phyloP scores from a whole-genome alignment of 2,113 vertebrate genomes.

The Heteronetta atricapilla region DNA sequence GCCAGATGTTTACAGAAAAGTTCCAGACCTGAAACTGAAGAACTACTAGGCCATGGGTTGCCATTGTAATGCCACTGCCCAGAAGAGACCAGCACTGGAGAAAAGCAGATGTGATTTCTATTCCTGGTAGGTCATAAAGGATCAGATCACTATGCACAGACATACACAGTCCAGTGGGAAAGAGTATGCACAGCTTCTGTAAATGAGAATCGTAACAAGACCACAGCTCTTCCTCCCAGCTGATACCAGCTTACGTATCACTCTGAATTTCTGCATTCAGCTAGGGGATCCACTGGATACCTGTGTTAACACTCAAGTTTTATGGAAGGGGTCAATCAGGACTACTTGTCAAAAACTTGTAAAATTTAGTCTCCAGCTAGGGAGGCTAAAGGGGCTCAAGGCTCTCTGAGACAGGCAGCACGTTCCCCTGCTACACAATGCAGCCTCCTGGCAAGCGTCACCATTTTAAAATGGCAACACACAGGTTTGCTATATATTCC shows the following conservation, averaged over 20 bases:
- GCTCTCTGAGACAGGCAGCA: background rate
- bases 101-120: background rate
- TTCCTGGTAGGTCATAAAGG: background rate
- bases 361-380: background rate
- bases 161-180: background rate
- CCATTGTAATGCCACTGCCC: background rate
- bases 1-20: background rate
- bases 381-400: background rate
- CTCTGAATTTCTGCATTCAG: background rate
- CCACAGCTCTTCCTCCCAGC: background rate
- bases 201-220: background rate
- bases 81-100: background rate
- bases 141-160: background rate
- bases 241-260: background rate
- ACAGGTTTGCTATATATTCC: background rate
- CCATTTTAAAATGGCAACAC: accelerated
- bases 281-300: background rate
- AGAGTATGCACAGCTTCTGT: background rate
- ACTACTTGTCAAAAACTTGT: background rate
- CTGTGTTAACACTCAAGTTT: background rate
- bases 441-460: background rate
- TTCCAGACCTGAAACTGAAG: background rate
- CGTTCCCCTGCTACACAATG: background rate
- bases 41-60: background rate
- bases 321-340: background rate